Evolutionary conservation across 2,113 vertebrate species (phyloP).

Genomic region (Thermophis baileyi): DNA sequence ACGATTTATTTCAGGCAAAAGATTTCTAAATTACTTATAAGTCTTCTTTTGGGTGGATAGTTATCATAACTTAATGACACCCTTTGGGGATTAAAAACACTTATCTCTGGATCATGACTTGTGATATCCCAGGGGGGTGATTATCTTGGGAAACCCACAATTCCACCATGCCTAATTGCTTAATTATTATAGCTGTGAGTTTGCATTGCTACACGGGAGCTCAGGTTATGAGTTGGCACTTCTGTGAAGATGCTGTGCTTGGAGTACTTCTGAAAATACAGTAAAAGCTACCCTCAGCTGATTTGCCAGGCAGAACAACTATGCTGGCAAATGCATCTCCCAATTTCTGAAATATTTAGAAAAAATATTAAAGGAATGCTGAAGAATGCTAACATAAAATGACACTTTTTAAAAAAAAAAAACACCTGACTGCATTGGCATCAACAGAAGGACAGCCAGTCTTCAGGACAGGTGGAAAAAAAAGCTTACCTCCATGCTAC

Average conservation of each 20-base stretch:
- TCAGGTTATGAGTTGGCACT: conserved; percentile 63
- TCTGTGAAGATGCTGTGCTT: conserved; percentile 58
- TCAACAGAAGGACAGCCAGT: neutral
- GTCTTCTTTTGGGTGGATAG: conserved; percentile 66
- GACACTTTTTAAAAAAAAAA: neutral
- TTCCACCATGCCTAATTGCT: conserved; percentile 74
- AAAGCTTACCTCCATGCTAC: neutral
- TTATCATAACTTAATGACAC: conserved; percentile 73
- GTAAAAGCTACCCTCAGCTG: conserved; percentile 38
- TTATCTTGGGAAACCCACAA: conserved; percentile 71
- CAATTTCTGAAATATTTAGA: conserved; percentile 32
- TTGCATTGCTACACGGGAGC: conserved; percentile 49
- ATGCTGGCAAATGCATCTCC: conserved; percentile 31
- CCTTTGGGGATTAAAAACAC: conserved; percentile 72
- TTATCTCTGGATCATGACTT: conserved; percentile 73
- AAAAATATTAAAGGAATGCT: neutral
- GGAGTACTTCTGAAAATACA: conserved; percentile 48
- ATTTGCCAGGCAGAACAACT: conserved; percentile 26
- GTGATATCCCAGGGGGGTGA: conserved; percentile 67
- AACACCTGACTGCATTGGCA: neutral
- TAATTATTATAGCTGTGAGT: conserved; percentile 72
- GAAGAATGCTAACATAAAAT: neutral
- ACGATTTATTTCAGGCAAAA: conserved; percentile 39
- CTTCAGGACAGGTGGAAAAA: neutral
- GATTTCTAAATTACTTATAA: conserved; percentile 64